phyloP scores from a whole-genome alignment of 2,113 vertebrate genomes.

The Heptranchias perlo region DNA sequence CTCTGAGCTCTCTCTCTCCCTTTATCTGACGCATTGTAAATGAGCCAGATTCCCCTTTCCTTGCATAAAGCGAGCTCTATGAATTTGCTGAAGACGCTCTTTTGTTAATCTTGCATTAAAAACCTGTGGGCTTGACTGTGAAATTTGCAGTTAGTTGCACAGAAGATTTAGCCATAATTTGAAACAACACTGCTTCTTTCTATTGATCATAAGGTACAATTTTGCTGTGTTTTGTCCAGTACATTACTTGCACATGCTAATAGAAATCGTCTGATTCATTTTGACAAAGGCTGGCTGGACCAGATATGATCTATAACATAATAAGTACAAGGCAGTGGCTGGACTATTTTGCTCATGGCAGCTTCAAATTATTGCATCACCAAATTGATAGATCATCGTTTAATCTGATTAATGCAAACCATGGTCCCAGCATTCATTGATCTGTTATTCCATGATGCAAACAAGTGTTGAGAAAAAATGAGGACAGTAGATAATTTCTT shows the following conservation, averaged over 20 bases:
- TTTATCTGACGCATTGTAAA: not conserved
- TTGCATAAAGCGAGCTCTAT: not conserved
- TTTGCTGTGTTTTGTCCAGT: not conserved
- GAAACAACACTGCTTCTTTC: not conserved
- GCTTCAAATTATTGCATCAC: constrained; percentile 12
- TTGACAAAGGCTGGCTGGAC: not conserved
- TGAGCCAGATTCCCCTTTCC: not conserved
- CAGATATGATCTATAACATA: not conserved
- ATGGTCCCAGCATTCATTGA: not conserved
- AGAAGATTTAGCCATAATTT: not conserved
- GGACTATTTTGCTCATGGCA: not conserved
- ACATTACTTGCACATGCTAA: not conserved
- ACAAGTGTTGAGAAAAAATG: too few species aligned
- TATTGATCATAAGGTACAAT: not conserved
- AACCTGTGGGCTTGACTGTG: not conserved
- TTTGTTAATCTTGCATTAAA: not conserved
- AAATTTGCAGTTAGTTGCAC: not conserved
- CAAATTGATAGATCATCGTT: not conserved
- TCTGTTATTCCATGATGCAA: not conserved
- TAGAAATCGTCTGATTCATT: not conserved
- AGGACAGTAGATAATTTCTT: not conserved
- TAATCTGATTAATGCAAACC: not conserved
- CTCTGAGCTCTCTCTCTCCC: not conserved
- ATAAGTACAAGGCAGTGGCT: not conserved
- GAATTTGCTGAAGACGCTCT: not conserved